phyloP scores from a whole-genome alignment of 2,888 invertebrate genomes.

The Dicycla oo region DNA sequence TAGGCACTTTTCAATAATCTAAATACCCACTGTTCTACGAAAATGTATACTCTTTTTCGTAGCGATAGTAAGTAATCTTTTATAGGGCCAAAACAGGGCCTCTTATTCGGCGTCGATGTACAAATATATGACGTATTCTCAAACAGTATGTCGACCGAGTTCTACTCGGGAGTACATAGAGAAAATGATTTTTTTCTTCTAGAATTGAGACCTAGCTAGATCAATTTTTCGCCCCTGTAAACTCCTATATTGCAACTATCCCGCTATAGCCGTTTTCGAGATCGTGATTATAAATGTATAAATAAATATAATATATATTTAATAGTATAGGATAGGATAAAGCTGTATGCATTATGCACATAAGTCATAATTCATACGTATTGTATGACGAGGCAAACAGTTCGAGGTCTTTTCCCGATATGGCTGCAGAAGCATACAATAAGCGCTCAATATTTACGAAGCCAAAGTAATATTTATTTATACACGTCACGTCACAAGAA shows the following conservation, averaged over 20 bases:
- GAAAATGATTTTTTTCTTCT: no score
- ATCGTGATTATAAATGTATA: no score
- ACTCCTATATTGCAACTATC: no score
- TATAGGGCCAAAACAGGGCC: background rate
- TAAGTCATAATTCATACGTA: conserved; percentile 45
- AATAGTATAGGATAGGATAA: no score
- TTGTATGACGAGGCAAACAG: conserved; percentile 29
- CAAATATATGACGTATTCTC: conserved; percentile 13
- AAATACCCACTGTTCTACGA: background rate
- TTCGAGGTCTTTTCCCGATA: conserved; percentile 43
- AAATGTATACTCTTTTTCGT: background rate
- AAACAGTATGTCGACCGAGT: no score
- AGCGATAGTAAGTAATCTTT: background rate
- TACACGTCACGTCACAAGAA: background rate
- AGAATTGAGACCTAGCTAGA: no score
- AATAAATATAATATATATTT: no score
- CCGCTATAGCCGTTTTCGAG: no score
- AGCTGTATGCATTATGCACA: conserved; percentile 6
- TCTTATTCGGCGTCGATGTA: no score
- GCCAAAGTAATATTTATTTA: conserved; percentile 18
- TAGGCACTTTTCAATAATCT: background rate
- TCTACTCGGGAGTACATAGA: no score
- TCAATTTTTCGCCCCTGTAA: no score
- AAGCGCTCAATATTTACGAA: conserved; percentile 40
- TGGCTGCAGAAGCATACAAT: conserved; percentile 6